Conservation (phyloP, 2,888 invertebrate species). For the Synergus laeviventris region DNA sequence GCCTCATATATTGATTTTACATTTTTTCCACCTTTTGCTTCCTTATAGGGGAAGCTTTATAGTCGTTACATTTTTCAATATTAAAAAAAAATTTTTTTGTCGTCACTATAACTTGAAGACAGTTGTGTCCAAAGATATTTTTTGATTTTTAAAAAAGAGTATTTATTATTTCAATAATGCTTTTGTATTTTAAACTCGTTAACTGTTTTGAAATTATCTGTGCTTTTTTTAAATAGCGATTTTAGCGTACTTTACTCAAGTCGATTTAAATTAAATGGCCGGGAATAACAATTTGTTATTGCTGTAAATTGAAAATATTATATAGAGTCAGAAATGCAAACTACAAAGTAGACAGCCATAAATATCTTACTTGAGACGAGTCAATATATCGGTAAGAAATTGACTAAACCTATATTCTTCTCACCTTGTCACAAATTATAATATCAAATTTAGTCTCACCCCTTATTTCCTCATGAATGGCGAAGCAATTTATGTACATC, state of each 20-base stretch:
- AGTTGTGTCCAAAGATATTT: no score
- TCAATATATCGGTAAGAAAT: not conserved
- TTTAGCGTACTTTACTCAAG: no score
- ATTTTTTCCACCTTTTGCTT: not conserved
- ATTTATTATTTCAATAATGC: no score
- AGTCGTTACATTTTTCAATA: no score
- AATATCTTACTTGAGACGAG: not conserved
- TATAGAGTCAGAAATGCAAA: constrained; percentile 4
- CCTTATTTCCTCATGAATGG: constrained; percentile 8
- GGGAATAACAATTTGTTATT: not conserved
- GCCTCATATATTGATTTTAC: not conserved
- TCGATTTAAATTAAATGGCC: no score
- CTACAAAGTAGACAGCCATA: not conserved
- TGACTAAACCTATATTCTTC: not conserved
- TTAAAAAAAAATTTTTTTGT: no score
- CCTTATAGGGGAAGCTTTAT: no score
- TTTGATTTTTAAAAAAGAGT: no score
- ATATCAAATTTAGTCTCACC: not conserved
- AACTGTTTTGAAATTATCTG: no score
- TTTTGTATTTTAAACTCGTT: no score
- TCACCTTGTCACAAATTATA: constrained; percentile 8
- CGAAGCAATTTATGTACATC: constrained; percentile 28
- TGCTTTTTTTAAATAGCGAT: no score
- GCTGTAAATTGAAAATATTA: not conserved
- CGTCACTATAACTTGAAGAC: no score